Evolutionary conservation across 2,113 vertebrate genomes (phyloP), one percentile per base, ranked within the genome.

Genomic region (Clarias magur): DNA sequence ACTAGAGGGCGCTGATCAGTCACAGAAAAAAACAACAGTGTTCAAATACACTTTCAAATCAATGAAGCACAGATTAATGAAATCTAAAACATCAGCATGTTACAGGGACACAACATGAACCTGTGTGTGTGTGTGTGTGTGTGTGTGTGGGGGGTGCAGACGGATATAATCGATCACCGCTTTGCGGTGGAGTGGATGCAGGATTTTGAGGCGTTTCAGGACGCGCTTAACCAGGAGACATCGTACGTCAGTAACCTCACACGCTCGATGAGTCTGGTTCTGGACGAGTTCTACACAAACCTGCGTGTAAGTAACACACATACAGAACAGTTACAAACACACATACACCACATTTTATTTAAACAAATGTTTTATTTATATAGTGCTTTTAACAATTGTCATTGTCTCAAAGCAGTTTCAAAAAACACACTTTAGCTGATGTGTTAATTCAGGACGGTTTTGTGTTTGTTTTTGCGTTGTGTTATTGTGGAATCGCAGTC

Each of bases 111-210:
- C 15, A 65, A 27, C 54, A 13, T 63, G 34, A 16, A n/a, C 16
- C 0, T 75, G 23, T 53, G 10, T 23, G 15, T 72, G 7, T 76
- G 23, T 23, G 53, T 60, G 30, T 76, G 79, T 65, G n/a, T n/a
- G n/a, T n/a, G n/a, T n/a, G n/a, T n/a, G 27, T 6, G 8, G 62
- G 54, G 67, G 56, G 90, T 87, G 17, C 93, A 99, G 98, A 99
- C 97, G 0, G 98, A 99, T 92, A 99, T 99, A 89, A 97, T 99
- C 13, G 97, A 97, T 88, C 97, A 99, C 94, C 96, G 96, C 90
- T 99, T 99, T 57, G 98, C 98, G 0, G 96, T 99, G 91, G 98
- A 99, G 88, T 99, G 98, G 98, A 99, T 99, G 98, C 96, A 97
- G 89, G 98, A 99, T 93, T 99, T 99, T 4, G 98, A 99, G 92